Evolutionary conservation across 2,888 invertebrate genomes (phyloP), one percentile per base, ranked within the genome.

Genomic region (Polydrusus pterygomalis): DNA sequence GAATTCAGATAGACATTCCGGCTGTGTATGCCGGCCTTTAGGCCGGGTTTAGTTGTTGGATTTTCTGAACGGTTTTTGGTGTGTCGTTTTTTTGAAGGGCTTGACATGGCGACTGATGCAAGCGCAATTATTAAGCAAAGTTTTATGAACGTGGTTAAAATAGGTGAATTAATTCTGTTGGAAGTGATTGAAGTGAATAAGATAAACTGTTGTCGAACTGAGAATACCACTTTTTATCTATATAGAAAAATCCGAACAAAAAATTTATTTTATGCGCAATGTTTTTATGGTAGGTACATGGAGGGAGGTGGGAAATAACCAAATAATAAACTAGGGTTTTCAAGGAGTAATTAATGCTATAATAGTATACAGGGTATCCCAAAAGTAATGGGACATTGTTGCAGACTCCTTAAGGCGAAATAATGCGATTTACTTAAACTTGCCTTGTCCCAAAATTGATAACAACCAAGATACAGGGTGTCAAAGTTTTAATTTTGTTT

Each of bases 131-230:
- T n/a, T 13, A 56, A 38, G 54, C 30, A 67, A 34, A 65, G 15
- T 65, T 65, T 73, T 7, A 58, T 20, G 1, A 65, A 49, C 72
- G 67, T 73, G 54, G 25, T 67, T 73, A 34, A 34, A 72, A 70
- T 15, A 47, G 0, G 17, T 62, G 20, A 49, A 49, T 49, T 1
- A 10, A 18, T 13, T 15, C 18, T 15, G 34, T n/a, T 34, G n/a
- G 18, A 54, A 49, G 7, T 11, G 0, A 30, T n/a, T 7, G 13
- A 7, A 17, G 1, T 49, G n/a, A n/a, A n/a, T 18, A 67, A 40
- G 47, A 47, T 65, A 65, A 25, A 9, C 25, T 25, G 25, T 25
- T 25, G 25, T 25, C 25, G 1, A 25, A 5, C 5, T 3, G 8
- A 18, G 11, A 38, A 10, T 40, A 45, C 45, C 9, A 2, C 30